Percentiles rank a stretch among this genome's conserved stretches.
Evolutionary conservation across 1,140 invertebrate genomes (phyloP).

Genomic region (Polyergus mexicanus): DNA sequence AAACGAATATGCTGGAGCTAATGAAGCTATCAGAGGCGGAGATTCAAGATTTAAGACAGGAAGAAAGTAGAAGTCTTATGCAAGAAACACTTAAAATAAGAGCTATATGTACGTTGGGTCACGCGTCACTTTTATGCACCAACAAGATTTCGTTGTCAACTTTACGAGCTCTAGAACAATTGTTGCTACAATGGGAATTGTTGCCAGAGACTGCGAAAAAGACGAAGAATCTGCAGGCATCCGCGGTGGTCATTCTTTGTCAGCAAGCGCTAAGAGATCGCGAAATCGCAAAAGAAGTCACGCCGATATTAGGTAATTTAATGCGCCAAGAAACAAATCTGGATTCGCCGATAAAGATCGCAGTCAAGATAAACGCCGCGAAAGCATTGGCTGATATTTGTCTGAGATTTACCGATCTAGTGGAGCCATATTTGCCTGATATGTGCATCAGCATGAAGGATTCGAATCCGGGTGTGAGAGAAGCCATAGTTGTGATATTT

Average conservation of each 20-base stretch:
- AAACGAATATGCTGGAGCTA: slow-evolving; percentile 74
- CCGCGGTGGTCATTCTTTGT: slow-evolving; percentile 79
- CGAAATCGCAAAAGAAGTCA: slow-evolving; percentile 82
- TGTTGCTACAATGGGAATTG: slow-evolving; percentile 81
- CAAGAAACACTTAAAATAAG: slow-evolving; percentile 72
- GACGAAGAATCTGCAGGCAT: slow-evolving; percentile 76
- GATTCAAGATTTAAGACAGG: slow-evolving; percentile 77
- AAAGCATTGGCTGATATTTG: slow-evolving; percentile 89
- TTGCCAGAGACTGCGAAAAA: slow-evolving; percentile 69
- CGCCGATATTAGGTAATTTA: slow-evolving; percentile 81
- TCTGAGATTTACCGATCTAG: slow-evolving; percentile 88
- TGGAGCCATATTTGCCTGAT: slow-evolving; percentile 88
- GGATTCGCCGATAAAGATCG: slow-evolving; percentile 80
- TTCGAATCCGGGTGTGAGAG: slow-evolving; percentile 86
- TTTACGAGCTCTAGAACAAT: slow-evolving; percentile 78
- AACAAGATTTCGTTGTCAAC: slow-evolving; percentile 73
- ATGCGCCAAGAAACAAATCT: slow-evolving; percentile 73
- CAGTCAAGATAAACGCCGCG: slow-evolving; percentile 88
- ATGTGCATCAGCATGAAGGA: slow-evolving; percentile 89
- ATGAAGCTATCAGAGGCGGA: slow-evolving; percentile 78
- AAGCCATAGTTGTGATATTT: slow-evolving; percentile 88
- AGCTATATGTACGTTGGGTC: slow-evolving; percentile 83
- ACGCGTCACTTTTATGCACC: slow-evolving; percentile 80
- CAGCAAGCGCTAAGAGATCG: slow-evolving; percentile 82
- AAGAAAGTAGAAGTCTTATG: slow-evolving; percentile 59